phyloP scores from a whole-genome alignment of 1,140 invertebrate genomes.

The Wasmannia auropunctata region DNA sequence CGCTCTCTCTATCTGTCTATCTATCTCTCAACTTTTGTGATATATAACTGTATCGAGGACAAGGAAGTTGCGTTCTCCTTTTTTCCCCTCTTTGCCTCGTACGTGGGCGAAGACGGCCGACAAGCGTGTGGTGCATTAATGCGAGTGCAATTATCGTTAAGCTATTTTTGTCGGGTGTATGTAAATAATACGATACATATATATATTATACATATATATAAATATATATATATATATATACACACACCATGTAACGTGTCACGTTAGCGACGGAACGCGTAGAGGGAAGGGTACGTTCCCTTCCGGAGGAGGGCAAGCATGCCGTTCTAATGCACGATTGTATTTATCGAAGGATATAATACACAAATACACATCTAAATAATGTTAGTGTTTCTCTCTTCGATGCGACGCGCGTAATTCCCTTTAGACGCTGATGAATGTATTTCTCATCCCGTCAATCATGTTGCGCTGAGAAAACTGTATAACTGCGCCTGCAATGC shows the following conservation, averaged over 20 bases:
- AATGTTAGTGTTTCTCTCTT: conserved; percentile 21
- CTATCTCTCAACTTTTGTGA: conserved; percentile 70
- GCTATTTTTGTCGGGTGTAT: conserved; percentile 67
- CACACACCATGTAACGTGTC: background rate
- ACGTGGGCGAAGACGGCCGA: conserved; percentile 11
- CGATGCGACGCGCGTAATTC: background rate
- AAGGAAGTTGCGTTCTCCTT: conserved; percentile 50
- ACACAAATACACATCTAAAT: conserved; percentile 10
- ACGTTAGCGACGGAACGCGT: background rate
- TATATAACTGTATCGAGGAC: conserved; percentile 45
- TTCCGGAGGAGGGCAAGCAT: background rate
- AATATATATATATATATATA: conserved; percentile 66
- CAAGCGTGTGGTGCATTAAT: conserved; percentile 58
- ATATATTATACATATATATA: conserved; percentile 27
- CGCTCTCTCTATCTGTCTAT: no score
- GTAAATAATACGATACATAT: conserved; percentile 61
- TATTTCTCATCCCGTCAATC: background rate
- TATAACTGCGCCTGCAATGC: background rate
- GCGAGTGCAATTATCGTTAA: conserved; percentile 68
- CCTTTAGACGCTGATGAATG: conserved; percentile 19
- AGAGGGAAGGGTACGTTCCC: background rate
- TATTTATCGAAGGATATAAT: conserved; percentile 35
- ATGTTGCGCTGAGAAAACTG: conserved; percentile 15
- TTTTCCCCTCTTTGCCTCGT: conserved; percentile 38
- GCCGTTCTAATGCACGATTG: conserved; percentile 20